Evolutionary conservation across 2,113 vertebrate genomes (phyloP), one percentile per base, ranked within the genome.

Genomic region (Prunella fulvescens): DNA sequence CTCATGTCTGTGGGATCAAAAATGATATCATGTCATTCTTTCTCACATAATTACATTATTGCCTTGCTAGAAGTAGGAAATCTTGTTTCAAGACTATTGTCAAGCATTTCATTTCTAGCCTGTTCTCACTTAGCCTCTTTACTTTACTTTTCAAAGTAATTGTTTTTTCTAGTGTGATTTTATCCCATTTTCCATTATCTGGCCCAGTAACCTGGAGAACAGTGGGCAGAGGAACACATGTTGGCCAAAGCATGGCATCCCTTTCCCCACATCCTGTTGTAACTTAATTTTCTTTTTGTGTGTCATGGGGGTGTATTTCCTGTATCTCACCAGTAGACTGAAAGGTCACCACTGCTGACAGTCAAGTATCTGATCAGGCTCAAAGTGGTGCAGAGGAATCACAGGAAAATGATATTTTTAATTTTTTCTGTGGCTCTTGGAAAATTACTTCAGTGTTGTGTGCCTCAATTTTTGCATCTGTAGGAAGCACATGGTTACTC

Each of bases 131-230:
- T 62, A 86, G 19, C 18, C 12, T 74, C 48, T n/a, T n/a, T n/a
- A n/a, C n/a, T n/a, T n/a, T 82, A 13, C 18, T 73, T 94, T 90
- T 81, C 69, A 69, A 86, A 92, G 17, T 20, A 67, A 20, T 61
- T 71, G 5, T 17, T 76, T 77, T 37, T 56, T 70, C 39, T 74
- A 70, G 74, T n/a, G 39, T 53, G 62, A 40, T 89, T 88, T 90
- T 42, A 25, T 45, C 44, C 4, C 11, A 42, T 61, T 86, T 70
- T 14, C 8, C 31, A 47, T 35, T 31, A 35, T 42, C 35, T 82
- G 64, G n/a, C 42, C 70, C 25, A 81, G 51, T 76, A 90, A 69
- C 18, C 35, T 58, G n/a, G 20, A 87, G 40, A 86, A 50, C 19
- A 72, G 40, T 33, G 14, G 29, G 40, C 57, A 92, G 51, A 93